These are phyloP conservation scores for Denticeps clupeoides DNA, from an alignment of 2,797 vertebrate genomes.

Conservation along the genomic window DNA sequence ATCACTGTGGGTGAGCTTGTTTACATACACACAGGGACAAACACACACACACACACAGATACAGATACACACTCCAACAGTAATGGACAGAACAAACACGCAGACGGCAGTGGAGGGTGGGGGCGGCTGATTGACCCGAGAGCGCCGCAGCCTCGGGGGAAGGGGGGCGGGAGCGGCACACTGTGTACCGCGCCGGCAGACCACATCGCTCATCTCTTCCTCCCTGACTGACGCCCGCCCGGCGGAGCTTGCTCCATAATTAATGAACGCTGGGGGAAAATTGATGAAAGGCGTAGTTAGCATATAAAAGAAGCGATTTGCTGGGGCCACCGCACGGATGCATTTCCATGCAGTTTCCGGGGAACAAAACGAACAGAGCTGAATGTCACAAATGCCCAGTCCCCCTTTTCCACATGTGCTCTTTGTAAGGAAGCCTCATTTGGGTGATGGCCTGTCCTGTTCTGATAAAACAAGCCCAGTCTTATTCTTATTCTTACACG, in stretches of 20 bases:
- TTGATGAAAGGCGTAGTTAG: background rate
- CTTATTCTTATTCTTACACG: no score
- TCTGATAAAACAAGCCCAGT: no score
- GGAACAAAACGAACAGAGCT: no score
- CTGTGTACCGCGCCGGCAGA: background rate
- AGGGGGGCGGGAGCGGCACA: conserved; percentile 7
- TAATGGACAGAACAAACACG: background rate
- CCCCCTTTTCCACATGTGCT: no score
- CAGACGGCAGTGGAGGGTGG: conserved; percentile 1
- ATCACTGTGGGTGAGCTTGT: conserved; percentile 77
- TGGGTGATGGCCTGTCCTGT: no score
- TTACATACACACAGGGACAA: conserved; percentile 10
- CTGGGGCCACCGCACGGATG: background rate
- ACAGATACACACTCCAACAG: background rate
- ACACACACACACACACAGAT: conserved; percentile 12
- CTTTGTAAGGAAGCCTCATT: no score
- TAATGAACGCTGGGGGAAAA: background rate
- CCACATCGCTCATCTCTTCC: background rate
- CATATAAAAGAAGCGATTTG: conserved; percentile 1
- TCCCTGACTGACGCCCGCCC: background rate
- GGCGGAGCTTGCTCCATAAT: background rate
- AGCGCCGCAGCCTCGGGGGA: conserved; percentile 15
- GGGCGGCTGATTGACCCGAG: conserved; percentile 19
- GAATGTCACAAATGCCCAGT: no score
- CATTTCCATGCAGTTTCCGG: background rate